phyloP scores from a whole-genome alignment of 2,797 vertebrate genomes.

The Urophycis tenuis region DNA sequence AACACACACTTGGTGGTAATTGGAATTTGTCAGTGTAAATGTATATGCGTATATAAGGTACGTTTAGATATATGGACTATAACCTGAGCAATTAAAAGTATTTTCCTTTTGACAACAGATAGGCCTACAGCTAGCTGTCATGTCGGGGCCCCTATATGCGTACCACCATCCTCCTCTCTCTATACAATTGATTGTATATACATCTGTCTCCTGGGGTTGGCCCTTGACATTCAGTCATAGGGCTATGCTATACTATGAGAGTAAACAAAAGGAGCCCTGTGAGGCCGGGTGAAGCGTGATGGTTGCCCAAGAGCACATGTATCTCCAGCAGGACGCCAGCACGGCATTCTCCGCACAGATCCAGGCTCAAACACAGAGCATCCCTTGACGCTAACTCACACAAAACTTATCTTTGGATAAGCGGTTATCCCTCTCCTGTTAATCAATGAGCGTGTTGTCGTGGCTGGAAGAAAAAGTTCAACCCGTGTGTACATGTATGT shows the following conservation, averaged over 20 bases:
- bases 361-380: not conserved
- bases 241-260: constrained; percentile 15
- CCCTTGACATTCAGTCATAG: constrained; percentile 25
- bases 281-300: not conserved
- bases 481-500: not conserved
- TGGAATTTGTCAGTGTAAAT: constrained; percentile 1
- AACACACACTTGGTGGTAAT: not conserved
- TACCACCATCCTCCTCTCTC: not conserved
- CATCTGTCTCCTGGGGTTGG: constrained; percentile 10
- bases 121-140: not conserved
- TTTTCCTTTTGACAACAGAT: not conserved
- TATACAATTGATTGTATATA: not conserved
- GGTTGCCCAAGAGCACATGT: not conserved
- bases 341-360: not conserved
- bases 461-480: not conserved
- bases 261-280: constrained; percentile 16
- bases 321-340: not conserved
- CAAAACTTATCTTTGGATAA: not conserved
- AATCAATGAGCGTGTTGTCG: not conserved
- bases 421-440: not conserved
- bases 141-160: not conserved
- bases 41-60: not conserved
- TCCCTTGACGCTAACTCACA: not conserved
- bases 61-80: not conserved
- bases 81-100: not conserved